Evolutionary conservation across 2,113 vertebrate genomes (phyloP), one percentile per base, ranked within the genome.

Genomic region (Aptenodytes forsteri): DNA sequence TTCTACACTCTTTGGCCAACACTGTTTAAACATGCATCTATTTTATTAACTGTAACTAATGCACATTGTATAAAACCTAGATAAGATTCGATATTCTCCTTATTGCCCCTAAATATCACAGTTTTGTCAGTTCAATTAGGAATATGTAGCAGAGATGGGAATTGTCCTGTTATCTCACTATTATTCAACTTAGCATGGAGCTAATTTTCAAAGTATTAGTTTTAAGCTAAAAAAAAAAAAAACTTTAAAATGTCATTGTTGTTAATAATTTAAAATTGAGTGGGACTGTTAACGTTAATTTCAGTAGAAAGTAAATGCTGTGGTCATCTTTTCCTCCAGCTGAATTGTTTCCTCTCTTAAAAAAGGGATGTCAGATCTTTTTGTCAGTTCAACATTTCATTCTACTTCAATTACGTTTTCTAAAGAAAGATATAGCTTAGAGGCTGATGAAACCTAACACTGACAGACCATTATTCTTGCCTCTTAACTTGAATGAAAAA

Each of bases 331-430:
- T 83, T 65, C 18, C 21, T 95, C 21, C 32, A 58, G n/a, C 14
- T 64, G 50, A 89, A 30, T 64, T 49, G 7, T 59, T 89, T 87
- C 36, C 44, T 85, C 7, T 49, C 29, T 91, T 94, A 34, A 49
- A 59, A 81, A 65, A 73, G n/a, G 29, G 16, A 59, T 46, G 23
- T 76, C 19, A 61, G 34, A 62, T 94, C 21, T 64, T 85, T 85
- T n/a, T 79, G 44, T 79, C 83, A 79, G 65, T 49, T 91, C 61
- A 79, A 15, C 83, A 38, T 89, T 95, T 91, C 52, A 69, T 87
- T 91, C 87, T 72, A 26, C 13, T 81, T 89, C 64, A 64, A 59
- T 84, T 95, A 15, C 11, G 2, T 71, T 75, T 81, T 44, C 40
- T 82, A 56, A 65, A 89, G 71, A 70, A 93, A 71, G 58, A 55